A percentile compares a stretch with the other conserved stretches of the same genome.
Conservation (phyloP, 2,888 invertebrate genomes). For the Amblyjoppa fuscipennis region DNA sequence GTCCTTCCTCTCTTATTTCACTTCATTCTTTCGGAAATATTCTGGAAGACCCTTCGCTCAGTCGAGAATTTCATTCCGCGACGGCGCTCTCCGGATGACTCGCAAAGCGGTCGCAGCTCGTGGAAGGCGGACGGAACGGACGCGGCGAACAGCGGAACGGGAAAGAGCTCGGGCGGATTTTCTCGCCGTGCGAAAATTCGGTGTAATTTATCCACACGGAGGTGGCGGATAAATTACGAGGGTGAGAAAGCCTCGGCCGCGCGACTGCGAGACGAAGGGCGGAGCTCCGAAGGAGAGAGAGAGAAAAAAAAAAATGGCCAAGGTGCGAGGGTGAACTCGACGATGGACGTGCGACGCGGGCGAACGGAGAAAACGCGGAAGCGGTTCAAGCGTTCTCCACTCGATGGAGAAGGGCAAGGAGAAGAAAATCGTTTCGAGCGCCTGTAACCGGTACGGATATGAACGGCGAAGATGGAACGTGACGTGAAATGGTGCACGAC, state of each 20-base stretch:
- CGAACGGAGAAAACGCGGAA: slow-evolving; percentile 37
- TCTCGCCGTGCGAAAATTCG: slow-evolving; percentile 51
- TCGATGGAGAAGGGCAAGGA: slow-evolving; percentile 16
- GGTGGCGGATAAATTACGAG: slow-evolving; percentile 25
- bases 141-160: slow-evolving; percentile 54
- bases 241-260: neutral
- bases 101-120: slow-evolving; percentile 3
- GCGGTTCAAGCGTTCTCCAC: slow-evolving; percentile 24
- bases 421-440: slow-evolving; percentile 5
- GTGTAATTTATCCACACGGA: slow-evolving; percentile 68
- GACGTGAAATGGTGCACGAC: slow-evolving; percentile 6
- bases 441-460: neutral
- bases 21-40: slow-evolving; percentile 20
- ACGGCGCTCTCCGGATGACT: slow-evolving; percentile 7
- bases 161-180: slow-evolving; percentile 13
- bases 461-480: neutral
- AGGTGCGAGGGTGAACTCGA: slow-evolving; percentile 40
- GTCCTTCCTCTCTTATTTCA: neutral
- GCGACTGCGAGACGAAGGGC: neutral
- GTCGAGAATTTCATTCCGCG: slow-evolving; percentile 51
- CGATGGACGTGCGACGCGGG: slow-evolving; percentile 21
- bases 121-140: slow-evolving; percentile 24
- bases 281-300: slow-evolving; percentile 18
- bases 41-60: neutral
- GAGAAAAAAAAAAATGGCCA: slow-evolving; percentile 44